A percentile compares a stretch with the other conserved stretches of the same genome.
These are phyloP conservation scores for Forpus xanthops DNA, from an alignment of 2,797 vertebrate species.

Conservation along the genomic window DNA sequence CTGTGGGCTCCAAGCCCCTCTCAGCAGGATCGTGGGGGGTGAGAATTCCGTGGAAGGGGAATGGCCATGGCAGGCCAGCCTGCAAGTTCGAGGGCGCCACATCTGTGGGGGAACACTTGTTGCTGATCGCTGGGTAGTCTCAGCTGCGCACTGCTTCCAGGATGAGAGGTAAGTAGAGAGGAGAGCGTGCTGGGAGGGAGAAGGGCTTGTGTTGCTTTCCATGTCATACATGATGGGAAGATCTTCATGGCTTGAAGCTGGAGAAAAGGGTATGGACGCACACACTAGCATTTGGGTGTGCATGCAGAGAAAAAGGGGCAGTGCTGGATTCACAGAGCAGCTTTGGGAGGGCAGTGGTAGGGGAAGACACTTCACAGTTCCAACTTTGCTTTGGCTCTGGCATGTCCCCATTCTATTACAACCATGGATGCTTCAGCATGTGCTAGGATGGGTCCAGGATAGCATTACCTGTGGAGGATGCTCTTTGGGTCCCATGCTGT, in stretches of 20 bases:
- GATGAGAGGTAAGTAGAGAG: slow-evolving; percentile 81
- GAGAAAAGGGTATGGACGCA: background rate
- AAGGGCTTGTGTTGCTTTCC: background rate
- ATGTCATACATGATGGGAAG: background rate
- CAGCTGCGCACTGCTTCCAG: slow-evolving; percentile 93
- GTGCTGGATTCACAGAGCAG: background rate
- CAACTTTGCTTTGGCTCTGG: background rate
- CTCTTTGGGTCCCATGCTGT: background rate
- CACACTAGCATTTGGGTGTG: background rate
- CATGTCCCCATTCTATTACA: background rate
- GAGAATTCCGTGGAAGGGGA: slow-evolving; percentile 83
- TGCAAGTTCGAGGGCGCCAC: slow-evolving; percentile 87
- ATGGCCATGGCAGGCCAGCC: slow-evolving; percentile 95
- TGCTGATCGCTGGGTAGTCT: slow-evolving; percentile 88
- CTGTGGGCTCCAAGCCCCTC: slow-evolving; percentile 85
- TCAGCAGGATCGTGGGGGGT: slow-evolving; percentile 86
- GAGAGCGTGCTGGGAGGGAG: background rate
- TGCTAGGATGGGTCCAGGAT: background rate
- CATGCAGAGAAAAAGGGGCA: background rate
- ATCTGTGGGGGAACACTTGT: slow-evolving; percentile 90
- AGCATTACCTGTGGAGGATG: background rate
- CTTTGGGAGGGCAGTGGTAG: background rate
- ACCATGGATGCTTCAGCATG: background rate
- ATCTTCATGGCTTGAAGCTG: background rate
- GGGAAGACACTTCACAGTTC: background rate